Conservation (phyloP, 1,140 invertebrate species). For the Tetragnatha versicolor region DNA sequence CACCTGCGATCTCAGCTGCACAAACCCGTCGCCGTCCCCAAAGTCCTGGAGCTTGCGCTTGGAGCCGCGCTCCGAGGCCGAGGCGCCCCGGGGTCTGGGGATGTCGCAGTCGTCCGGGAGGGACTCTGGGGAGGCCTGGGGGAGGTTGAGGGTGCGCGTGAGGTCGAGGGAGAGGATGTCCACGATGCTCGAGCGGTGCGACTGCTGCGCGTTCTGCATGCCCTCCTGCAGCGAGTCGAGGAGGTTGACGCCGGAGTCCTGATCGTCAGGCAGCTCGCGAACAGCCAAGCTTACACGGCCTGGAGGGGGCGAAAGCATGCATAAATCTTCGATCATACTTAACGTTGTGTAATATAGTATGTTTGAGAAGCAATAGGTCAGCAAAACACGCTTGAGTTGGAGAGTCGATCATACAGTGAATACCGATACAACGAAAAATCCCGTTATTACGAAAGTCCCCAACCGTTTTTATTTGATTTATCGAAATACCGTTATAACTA, state of each 20-base stretch:
- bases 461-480: too few species aligned
- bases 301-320: too few species aligned
- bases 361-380: neutral
- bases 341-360: neutral
- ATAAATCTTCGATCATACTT: too few species aligned
- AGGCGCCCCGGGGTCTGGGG: neutral
- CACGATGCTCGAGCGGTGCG: constrained; percentile 48
- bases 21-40: constrained; percentile 32
- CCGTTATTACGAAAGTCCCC: too few species aligned
- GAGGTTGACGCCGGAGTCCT: constrained; percentile 42
- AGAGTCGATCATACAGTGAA: neutral
- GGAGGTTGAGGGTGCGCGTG: constrained; percentile 42
- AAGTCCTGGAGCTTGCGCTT: constrained; percentile 42
- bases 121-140: neutral
- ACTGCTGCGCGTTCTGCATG: constrained; percentile 33
- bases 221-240: constrained; percentile 56
- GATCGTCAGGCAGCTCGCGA: constrained; percentile 53
- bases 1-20: constrained; percentile 26
- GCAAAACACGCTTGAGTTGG: neutral
- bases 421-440: too few species aligned
- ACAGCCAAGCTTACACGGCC: constrained; percentile 57
- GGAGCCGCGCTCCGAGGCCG: neutral
- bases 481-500: too few species aligned
- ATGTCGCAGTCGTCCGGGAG: constrained; percentile 6
- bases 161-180: constrained; percentile 56